phyloP scores from a whole-genome alignment of 1,140 invertebrate genomes.

The Dendroctonus valens region DNA sequence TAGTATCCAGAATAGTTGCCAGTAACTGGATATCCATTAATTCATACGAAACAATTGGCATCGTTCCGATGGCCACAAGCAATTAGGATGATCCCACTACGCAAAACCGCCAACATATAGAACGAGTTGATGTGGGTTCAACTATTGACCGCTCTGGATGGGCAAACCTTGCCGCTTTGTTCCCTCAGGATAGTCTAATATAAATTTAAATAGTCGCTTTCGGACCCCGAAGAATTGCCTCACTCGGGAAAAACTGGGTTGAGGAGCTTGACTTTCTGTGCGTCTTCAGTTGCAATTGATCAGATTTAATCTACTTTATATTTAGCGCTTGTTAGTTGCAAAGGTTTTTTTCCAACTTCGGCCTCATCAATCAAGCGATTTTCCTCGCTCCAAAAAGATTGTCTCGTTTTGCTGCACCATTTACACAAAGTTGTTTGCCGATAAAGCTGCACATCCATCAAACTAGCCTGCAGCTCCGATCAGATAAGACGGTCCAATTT shows the following conservation, averaged over 20 bases:
- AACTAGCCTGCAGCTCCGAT: slow-evolving; percentile 13
- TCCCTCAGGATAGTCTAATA: slow-evolving; percentile 6
- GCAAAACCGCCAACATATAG: slow-evolving; percentile 30
- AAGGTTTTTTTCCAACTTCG: not conserved
- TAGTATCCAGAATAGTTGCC: slow-evolving; percentile 15
- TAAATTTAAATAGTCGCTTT: slow-evolving; percentile 14
- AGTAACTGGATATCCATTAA: slow-evolving; percentile 28
- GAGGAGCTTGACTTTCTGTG: too few relatives aligned
- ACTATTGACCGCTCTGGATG: slow-evolving; percentile 25
- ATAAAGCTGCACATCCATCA: slow-evolving; percentile 15
- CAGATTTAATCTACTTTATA: too few relatives aligned
- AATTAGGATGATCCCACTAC: slow-evolving; percentile 28
- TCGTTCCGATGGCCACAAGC: slow-evolving; percentile 25
- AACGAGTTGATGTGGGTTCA: slow-evolving; percentile 23
- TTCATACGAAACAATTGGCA: slow-evolving; percentile 30
- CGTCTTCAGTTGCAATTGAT: too few relatives aligned
- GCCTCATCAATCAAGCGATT: not conserved
- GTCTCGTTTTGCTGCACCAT: slow-evolving; percentile 1
- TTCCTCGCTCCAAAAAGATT: not conserved
- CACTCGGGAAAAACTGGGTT: too few relatives aligned
- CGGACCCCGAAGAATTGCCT: too few relatives aligned
- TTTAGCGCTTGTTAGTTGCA: too few relatives aligned
- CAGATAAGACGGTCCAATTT: slow-evolving; percentile 21
- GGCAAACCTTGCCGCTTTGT: slow-evolving; percentile 11
- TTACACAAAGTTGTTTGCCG: slow-evolving; percentile 9